Percentiles rank a stretch among this genome's conserved stretches.
phyloP scores from a whole-genome alignment of 1,140 invertebrate genomes.

The Dendrolimus kikuchii region DNA sequence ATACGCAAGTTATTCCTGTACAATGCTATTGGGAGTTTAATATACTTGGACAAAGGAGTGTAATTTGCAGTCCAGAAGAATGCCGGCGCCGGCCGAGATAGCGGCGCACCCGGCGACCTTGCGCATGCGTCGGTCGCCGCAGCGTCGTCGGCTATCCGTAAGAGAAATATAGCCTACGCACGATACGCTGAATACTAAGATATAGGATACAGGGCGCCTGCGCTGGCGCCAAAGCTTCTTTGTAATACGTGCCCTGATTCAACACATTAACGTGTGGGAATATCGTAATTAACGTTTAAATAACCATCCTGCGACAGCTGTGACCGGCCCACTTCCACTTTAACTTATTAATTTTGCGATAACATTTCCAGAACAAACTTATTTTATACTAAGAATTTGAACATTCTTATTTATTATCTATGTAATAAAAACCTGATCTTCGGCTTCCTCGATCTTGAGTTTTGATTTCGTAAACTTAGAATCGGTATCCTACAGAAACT shows the following conservation, averaged over 20 bases:
- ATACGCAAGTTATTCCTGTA: constrained; percentile 5
- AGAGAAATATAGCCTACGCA: constrained; percentile 33
- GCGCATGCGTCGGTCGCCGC: constrained; percentile 42
- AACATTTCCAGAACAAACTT: no score
- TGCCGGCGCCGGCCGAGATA: constrained; percentile 46
- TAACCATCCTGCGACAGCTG: no score
- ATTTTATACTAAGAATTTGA: no score
- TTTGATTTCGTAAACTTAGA: no score
- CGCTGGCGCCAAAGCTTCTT: constrained; percentile 26
- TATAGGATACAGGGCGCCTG: constrained; percentile 38
- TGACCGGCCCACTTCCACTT: no score
- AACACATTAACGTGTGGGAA: constrained; percentile 27
- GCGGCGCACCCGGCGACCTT: constrained; percentile 59
- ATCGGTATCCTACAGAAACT: no score
- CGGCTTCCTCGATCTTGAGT: no score
- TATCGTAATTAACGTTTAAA: background rate
- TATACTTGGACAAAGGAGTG: constrained; percentile 23
- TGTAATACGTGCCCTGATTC: constrained; percentile 27
- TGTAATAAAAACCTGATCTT: no score
- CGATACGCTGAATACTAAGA: constrained; percentile 49
- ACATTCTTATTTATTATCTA: no score
- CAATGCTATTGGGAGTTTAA: constrained; percentile 27
- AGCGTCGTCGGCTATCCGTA: constrained; percentile 20
- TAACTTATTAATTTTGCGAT: no score
- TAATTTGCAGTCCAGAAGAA: constrained; percentile 27